Conservation (phyloP, 2,113 vertebrate species). For the Bubo blakistoni region DNA sequence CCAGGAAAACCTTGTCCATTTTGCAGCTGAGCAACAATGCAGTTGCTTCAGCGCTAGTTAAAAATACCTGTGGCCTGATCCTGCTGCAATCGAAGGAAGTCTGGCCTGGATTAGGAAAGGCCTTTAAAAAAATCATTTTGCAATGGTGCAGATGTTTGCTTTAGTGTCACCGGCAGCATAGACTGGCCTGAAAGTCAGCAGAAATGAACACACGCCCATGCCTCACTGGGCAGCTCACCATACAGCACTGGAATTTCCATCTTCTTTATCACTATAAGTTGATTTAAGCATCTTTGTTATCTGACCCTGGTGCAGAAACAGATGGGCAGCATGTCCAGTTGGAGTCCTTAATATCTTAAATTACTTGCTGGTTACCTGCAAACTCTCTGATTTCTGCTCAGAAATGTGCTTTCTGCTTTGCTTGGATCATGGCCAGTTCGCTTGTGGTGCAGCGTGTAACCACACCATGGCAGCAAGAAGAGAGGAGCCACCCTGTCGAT, state of each 20-base stretch:
- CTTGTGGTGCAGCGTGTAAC: neutral
- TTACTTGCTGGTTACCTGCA: neutral
- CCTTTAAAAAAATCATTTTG: neutral
- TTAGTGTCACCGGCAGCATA: neutral
- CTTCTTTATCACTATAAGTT: neutral
- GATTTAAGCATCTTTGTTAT: neutral
- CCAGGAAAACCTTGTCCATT: neutral
- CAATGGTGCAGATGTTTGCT: neutral
- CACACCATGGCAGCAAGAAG: neutral
- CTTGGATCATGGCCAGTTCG: neutral
- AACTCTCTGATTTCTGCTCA: neutral
- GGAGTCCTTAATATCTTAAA: neutral
- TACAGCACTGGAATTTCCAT: neutral
- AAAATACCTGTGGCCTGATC: slow-evolving; percentile 18
- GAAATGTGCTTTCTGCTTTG: slow-evolving; percentile 21
- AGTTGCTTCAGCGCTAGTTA: neutral
- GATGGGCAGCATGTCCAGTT: neutral
- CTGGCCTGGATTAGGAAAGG: neutral
- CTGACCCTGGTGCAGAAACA: neutral
- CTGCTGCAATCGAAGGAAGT: neutral
- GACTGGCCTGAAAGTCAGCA: neutral
- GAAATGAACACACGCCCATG: neutral
- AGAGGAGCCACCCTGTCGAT: slow-evolving; percentile 7
- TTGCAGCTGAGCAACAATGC: neutral
- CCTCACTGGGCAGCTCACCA: neutral